Evolutionary conservation across 2,888 invertebrate species (phyloP), one percentile per base, ranked within the genome.

Genomic region (Taphrorychus bicolor): DNA sequence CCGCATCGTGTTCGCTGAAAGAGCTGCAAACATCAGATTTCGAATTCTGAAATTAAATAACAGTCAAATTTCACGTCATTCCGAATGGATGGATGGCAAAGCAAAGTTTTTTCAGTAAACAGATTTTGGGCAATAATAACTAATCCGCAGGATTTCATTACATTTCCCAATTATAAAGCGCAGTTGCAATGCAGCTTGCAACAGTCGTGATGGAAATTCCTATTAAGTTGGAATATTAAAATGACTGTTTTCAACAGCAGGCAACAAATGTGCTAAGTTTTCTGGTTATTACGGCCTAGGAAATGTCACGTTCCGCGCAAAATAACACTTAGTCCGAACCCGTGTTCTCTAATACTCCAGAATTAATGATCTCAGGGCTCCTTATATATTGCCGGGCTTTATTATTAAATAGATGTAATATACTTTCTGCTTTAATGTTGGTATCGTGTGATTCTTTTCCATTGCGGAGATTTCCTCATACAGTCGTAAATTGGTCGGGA

Each of bases 201-300:
- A 64, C 68, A 63, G 59, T 59, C 58, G 49, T 64, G 64, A 69
- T 69, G 60, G 57, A 60, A 69, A 60, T 60, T 69, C 64, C 69
- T 68, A 63, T 68, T 63, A 68, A 63, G 64, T 69, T 64, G 60
- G 57, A 69, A 69, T 64, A 64, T 69, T 64, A 68, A 56, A 63
- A 63, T 51, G 54, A 64, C 64, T 63, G 69, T 60, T 64, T 64
- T 64, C 63, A 58, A 40, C 62, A 56, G 57, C 59, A 66, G 69
- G 67, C 70, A 69, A 71, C 71, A 67, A 69, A 70, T 71, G 66
- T 66, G 62, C 57, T 67, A 70, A 69, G 71, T 71, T 71, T 69
- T 65, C 65, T 62, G 61, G 65, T 58, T 71, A 65, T 71, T 71
- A 60, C 54, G 32, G 59, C 66, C 59, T 63, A 56, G 54, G 53